Evolutionary conservation across 2,797 vertebrate genomes (phyloP).

Genomic region (Argya squamiceps): DNA sequence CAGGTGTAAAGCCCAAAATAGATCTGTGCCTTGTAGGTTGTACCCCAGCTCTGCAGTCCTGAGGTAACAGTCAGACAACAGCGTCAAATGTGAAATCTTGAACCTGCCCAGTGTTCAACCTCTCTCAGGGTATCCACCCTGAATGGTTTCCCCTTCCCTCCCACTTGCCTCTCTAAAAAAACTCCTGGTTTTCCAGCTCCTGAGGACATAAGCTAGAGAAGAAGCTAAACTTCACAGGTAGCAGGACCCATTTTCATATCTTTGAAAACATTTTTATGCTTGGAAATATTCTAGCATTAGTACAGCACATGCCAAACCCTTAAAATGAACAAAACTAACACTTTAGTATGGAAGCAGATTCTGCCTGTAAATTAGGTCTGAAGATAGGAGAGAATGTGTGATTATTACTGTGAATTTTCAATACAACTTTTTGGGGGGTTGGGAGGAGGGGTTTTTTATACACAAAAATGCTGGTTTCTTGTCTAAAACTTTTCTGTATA

Average conservation of each 20-base stretch:
- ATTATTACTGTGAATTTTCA: neutral
- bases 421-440: fast-evolving
- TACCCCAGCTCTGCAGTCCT: neutral
- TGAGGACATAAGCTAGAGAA: neutral
- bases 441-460: neutral
- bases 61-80: neutral
- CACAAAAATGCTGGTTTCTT: neutral
- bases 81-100: neutral
- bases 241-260: neutral
- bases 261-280: neutral
- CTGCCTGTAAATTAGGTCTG: neutral
- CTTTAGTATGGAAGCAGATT: neutral
- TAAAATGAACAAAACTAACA: neutral
- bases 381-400: neutral
- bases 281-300: neutral
- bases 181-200: neutral
- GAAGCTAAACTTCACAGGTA: neutral
- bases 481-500: neutral
- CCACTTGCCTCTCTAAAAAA: neutral
- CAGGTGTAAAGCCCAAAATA: neutral
- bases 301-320: neutral
- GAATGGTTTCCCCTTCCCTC: neutral
- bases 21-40: neutral
- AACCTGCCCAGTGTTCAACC: neutral
- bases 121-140: neutral